A percentile compares a stretch with the other conserved stretches of the same genome.
These are phyloP conservation scores for Chymomyza fuscimana DNA, from an alignment of 2,888 invertebrate genomes.

Conservation along the genomic window DNA sequence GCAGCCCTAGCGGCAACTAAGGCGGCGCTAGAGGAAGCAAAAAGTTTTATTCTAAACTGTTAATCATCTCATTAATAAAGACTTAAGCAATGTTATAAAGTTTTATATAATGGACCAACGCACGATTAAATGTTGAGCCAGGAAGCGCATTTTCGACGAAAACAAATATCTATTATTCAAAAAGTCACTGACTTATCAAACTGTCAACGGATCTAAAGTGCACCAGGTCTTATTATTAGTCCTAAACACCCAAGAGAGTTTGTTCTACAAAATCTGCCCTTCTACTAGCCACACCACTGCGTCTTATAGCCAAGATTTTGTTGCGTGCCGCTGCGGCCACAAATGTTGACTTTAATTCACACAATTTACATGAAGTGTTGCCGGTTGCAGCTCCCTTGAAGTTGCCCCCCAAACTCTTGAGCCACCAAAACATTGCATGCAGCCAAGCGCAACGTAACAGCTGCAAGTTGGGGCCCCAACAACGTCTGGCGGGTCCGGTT, in stretches of 20 bases:
- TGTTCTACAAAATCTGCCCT: background rate
- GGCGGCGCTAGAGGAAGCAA: too few relatives aligned
- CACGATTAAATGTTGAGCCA: too few relatives aligned
- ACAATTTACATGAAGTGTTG: constrained; percentile 50
- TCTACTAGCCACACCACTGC: background rate
- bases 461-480: background rate
- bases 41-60: too few relatives aligned
- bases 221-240: background rate
- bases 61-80: too few relatives aligned
- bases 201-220: too few relatives aligned
- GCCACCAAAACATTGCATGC: background rate
- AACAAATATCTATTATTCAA: too few relatives aligned
- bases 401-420: constrained; percentile 11
- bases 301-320: constrained; percentile 33
- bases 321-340: constrained; percentile 60
- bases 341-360: constrained; percentile 71
- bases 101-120: too few relatives aligned
- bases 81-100: too few relatives aligned
- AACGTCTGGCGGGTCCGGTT: background rate
- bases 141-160: too few relatives aligned
- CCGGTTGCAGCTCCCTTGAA: constrained; percentile 51
- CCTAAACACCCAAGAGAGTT: too few relatives aligned
- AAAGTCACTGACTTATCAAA: too few relatives aligned
- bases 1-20: too few relatives aligned
- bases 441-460: constrained; percentile 4